A percentile compares a stretch with the other conserved stretches of the same genome.
Conservation (phyloP, 2,888 invertebrate species). For the Tanaodytes sp. region DNA sequence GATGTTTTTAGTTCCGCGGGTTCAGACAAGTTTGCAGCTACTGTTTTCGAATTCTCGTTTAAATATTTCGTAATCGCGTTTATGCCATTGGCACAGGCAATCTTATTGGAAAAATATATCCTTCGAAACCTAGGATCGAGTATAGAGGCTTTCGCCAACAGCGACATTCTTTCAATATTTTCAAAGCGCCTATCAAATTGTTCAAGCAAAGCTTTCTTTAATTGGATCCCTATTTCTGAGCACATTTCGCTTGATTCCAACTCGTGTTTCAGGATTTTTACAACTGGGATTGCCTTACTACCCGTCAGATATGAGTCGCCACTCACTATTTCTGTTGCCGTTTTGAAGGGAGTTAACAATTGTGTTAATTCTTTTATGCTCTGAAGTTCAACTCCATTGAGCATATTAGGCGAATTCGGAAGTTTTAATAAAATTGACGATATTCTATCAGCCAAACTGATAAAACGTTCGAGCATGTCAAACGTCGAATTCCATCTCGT, state of each 20-base stretch:
- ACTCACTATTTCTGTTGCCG: conserved; percentile 55
- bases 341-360: conserved; percentile 57
- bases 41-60: not conserved
- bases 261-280: conserved; percentile 42
- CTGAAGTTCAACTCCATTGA: conserved; percentile 48
- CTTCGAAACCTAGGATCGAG: conserved; percentile 48
- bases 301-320: conserved; percentile 57
- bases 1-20: conserved; percentile 9
- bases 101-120: conserved; percentile 41
- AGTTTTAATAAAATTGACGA: conserved; percentile 53
- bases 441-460: conserved; percentile 52
- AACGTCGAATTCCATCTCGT: conserved; percentile 57
- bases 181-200: conserved; percentile 39
- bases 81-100: conserved; percentile 39
- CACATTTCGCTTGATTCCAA: conserved; percentile 21
- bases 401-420: conserved; percentile 36
- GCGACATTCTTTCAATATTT: conserved; percentile 36
- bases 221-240: conserved; percentile 27
- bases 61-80: conserved; percentile 31
- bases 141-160: conserved; percentile 37
- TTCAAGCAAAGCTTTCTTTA: conserved; percentile 32
- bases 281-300: conserved; percentile 49
- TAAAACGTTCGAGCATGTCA: conserved; percentile 52
- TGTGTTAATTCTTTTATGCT: conserved; percentile 53
- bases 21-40: not conserved